Base-by-base conservation (phyloP, 2,113 vertebrate species). In the Gambusia holbrooki region DNA sequence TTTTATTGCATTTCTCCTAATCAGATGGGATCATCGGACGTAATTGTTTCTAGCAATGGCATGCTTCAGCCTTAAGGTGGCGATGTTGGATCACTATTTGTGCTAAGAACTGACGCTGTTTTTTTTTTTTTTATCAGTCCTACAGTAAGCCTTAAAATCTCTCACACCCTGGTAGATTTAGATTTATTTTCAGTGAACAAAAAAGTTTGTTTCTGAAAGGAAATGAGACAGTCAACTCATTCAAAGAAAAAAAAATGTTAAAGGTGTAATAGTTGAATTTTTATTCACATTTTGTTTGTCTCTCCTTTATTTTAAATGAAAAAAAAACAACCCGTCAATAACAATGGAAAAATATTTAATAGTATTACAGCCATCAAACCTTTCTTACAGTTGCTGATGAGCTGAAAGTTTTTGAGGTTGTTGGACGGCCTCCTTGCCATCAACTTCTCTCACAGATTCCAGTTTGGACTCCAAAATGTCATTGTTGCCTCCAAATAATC, bases 41-140 rank as follows among this genome's bases (percentile, higher is more conserved):
- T 70, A 13, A n/a, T 17, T 0, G 3, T 1, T 60, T 64, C 79
- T 63, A n/a, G 51, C 25, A 58, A 58, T 10, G 19, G 17, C 51
- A 58, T 10, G 25, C 8, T n/a, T 25, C 8, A 45, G 62, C 88
- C 89, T 71, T 62, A 70, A 68, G 84, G 69, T 58, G 91, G 85
- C 66, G 66, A 64, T 29, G 30, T 88, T 29, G 45, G 29, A 71
- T 48, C 40, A 75, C 19, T 40, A 40, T 82, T 77, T 74, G 14
- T 35, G 3, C 22, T 15, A 14, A 48, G 40, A 37, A 37, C 2
- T 37, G 10, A 37, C 2, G 10, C 35, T 37, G 35, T 37, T 37
- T 37, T 37, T 12, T 37, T 35, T 33, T 8, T 1, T 25, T 25
- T 37, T 17, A 60, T 74, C 11, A 74, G 40, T 7, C 51, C 7